Evolutionary conservation across 2,113 vertebrate species (phyloP), one percentile per base, ranked within the genome.

Genomic region (Cyphomyrus discorhynchus): DNA sequence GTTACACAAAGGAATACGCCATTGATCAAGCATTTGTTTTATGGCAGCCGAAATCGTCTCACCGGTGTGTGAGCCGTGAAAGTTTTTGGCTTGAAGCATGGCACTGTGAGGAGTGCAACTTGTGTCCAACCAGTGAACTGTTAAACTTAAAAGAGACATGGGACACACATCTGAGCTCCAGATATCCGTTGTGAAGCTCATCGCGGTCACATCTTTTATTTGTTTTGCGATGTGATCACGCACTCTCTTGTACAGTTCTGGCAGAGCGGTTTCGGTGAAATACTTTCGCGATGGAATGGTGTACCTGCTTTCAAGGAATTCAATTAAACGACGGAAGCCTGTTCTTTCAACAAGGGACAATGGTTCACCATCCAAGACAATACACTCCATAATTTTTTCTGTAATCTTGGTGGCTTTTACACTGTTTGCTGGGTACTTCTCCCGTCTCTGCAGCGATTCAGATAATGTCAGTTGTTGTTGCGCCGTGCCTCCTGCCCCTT

Each of bases 181-280:
- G 27, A 90, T 91, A 86, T 92, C 74, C 31, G 89, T 90, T 3
- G 89, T 89, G 74, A 91, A 91, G 50, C 91, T 91, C 42, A 88
- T 49, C 21, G 62, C 80, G 17, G 27, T 49, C 1, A 87, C 88
- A 77, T 89, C 47, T 88, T 85, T 88, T 21, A 91, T 47, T 17
- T 86, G 4, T 46, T 88, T 8, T 19, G 86, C 46, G 31, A 90
- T 82, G 53, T 77, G 53, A 58, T 89, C 21, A 46, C 84, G 85
- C 77, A 90, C 89, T 88, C 74, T 83, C 31, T 45, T 21, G 56
- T 90, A 86, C n/a, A 77, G 70, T 88, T 88, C 74, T 46, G 90
- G 88, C 66, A 91, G 66, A 84, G 85, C 66, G 0, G 80, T 88
- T 46, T 90, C 88, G 53, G 53, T 56, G 53, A 56, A 56, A 56